Percentiles rank a stretch among this genome's conserved stretches.
Conservation (phyloP, 2,113 vertebrate genomes). For the Hippocampus barbouri region DNA sequence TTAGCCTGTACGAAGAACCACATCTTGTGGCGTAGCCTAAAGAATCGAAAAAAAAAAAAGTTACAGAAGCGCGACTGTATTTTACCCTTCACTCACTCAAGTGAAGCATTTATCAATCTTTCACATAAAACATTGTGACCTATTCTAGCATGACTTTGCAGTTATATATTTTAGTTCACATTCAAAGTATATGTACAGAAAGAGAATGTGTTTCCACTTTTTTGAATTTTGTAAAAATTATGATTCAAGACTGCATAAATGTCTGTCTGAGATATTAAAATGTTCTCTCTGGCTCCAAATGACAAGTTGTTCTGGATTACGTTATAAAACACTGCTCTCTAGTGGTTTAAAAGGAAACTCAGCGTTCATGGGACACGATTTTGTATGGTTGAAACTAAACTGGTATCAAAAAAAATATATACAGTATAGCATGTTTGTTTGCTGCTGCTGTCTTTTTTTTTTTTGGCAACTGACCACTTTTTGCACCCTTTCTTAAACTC, state of each 20-base stretch:
- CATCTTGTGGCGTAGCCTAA: too few species aligned
- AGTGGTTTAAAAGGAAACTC: background rate
- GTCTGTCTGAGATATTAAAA: background rate
- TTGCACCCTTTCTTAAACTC: background rate
- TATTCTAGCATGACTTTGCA: too few species aligned
- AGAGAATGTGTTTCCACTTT: too few species aligned
- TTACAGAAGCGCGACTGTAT: too few species aligned
- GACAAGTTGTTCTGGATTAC: background rate
- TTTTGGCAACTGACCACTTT: background rate
- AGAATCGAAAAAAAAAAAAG: too few species aligned
- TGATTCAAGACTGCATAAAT: background rate
- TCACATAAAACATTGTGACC: too few species aligned
- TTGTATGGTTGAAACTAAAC: background rate
- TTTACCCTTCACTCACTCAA: too few species aligned
- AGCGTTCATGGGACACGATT: background rate
- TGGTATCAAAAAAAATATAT: background rate
- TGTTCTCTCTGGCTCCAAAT: background rate
- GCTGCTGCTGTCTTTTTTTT: too few species aligned
- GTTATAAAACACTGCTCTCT: background rate
- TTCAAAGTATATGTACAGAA: too few species aligned
- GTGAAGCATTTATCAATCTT: too few species aligned
- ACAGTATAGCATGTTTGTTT: background rate
- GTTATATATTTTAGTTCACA: too few species aligned
- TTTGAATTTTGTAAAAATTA: background rate
- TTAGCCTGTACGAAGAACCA: too few species aligned